phyloP scores from a whole-genome alignment of 1,140 invertebrate species.

The Solenopsis invicta region DNA sequence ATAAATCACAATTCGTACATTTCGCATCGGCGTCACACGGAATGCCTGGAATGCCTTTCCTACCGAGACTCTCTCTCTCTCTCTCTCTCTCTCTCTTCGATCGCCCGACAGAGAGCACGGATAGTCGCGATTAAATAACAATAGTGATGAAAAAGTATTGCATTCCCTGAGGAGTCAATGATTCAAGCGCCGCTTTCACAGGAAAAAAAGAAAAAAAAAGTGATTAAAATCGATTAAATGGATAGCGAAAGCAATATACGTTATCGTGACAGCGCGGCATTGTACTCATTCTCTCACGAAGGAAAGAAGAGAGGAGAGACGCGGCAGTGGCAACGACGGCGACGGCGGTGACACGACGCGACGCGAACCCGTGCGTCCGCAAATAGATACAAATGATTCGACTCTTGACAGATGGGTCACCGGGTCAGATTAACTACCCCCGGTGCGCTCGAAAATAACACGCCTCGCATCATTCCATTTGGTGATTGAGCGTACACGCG shows the following conservation, averaged over 20 bases:
- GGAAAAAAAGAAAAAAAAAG: too few relatives aligned
- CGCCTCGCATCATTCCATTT: conserved; percentile 34
- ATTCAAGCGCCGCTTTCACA: neutral
- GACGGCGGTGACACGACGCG: neutral
- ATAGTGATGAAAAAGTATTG: neutral
- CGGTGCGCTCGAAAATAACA: conserved; percentile 73
- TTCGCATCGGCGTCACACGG: neutral
- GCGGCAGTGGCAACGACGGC: neutral
- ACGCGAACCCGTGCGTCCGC: conserved; percentile 48
- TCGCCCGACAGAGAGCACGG: neutral
- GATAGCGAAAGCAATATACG: neutral
- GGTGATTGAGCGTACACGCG: conserved; percentile 36
- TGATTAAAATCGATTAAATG: neutral
- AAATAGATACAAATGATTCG: conserved; percentile 76
- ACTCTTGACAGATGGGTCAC: conserved; percentile 76
- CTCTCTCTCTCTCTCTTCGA: too few relatives aligned
- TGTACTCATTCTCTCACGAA: neutral
- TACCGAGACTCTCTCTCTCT: neutral
- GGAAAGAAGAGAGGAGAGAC: neutral
- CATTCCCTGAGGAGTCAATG: neutral
- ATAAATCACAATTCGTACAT: neutral
- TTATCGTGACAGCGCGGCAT: conserved; percentile 3
- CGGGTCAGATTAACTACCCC: conserved; percentile 76
- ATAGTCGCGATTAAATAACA: neutral
- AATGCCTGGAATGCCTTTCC: neutral